Base-by-base conservation (phyloP, 2,797 vertebrate species). In the Gymnoscopelus braueri region DNA sequence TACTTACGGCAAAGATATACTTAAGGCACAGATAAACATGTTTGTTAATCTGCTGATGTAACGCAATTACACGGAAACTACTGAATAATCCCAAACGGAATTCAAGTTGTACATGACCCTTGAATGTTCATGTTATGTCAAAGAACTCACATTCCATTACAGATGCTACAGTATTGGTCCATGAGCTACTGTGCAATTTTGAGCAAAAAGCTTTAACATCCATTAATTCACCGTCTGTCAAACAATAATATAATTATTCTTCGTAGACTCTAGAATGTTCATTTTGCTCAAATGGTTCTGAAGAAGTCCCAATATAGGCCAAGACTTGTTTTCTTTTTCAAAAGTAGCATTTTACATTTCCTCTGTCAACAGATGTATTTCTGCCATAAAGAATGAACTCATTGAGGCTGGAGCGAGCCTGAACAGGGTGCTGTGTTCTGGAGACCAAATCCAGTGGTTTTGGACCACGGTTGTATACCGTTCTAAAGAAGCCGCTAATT, bases 311-410 rank as follows among this genome's bases (percentile, higher is more conserved):
- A 57, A 62, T 48, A 60, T 39, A 29, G 39, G 1, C 15, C 3
- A 44, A 71, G 5, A 81, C 84, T 80, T 80, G 72, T 80, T 88
- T 85, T 79, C 61, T 88, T 85, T 80, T 61, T 67, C 64, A 80
- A 75, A 83, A 65, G 44, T 32, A 65, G 73, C 69, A 78, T 80
- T 82, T 81, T 63, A 75, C 60, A 80, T 78, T 87, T 83, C 72
- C 82, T 82, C 48, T 55, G 3, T 73, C 51, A 80, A 85, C 69
- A 80, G 71, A 69, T 60, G 58, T 63, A 51, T 73, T 32, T 29
- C 71, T 69, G 80, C 77, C 57, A 71, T 53, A 67, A 85, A 81
- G 76, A 91, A 89, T 67, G 67, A 81, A 68, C 67, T 71, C 72
- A 78, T 87, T 91, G 81, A 79, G 73, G 63, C 62, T 77, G 53